phyloP scores from a whole-genome alignment of 2,797 vertebrate species.

The Acanthurus tractus region DNA sequence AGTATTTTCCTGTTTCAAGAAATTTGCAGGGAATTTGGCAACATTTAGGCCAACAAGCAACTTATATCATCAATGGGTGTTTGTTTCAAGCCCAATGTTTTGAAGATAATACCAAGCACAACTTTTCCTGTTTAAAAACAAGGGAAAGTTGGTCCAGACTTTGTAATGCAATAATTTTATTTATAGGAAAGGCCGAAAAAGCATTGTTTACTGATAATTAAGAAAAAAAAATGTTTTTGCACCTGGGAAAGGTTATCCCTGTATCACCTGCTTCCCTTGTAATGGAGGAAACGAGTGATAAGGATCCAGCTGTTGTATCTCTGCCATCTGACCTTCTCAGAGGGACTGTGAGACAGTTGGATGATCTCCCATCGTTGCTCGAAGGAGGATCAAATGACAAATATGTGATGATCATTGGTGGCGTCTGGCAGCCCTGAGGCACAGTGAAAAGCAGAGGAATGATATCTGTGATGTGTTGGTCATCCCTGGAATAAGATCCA shows the following conservation, averaged over 20 bases:
- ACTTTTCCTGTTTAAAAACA: neutral
- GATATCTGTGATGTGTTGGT: neutral
- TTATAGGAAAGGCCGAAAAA: neutral
- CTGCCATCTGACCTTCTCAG: conserved; percentile 11
- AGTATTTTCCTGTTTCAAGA: neutral
- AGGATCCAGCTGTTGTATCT: conserved; percentile 15
- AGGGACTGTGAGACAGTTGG: conserved; percentile 5
- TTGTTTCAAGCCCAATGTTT: neutral
- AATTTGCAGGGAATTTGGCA: neutral
- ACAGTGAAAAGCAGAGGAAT: neutral
- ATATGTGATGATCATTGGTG: neutral
- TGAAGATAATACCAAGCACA: neutral
- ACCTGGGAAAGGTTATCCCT: neutral
- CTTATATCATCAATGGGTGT: neutral
- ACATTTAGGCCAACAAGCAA: neutral
- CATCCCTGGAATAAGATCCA: neutral
- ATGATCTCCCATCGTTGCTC: conserved; percentile 10
- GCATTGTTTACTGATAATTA: too few species aligned
- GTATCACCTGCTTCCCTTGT: neutral
- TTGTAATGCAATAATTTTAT: neutral
- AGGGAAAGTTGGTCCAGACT: neutral
- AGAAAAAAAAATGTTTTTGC: neutral
- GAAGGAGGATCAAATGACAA: conserved; percentile 8
- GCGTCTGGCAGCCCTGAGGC: conserved; percentile 1
- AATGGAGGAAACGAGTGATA: neutral